A percentile compares a stretch with the other conserved stretches of the same genome.
These are phyloP conservation scores for Leptopilina myrica DNA, from an alignment of 2,888 invertebrate genomes.

Conservation along the genomic window DNA sequence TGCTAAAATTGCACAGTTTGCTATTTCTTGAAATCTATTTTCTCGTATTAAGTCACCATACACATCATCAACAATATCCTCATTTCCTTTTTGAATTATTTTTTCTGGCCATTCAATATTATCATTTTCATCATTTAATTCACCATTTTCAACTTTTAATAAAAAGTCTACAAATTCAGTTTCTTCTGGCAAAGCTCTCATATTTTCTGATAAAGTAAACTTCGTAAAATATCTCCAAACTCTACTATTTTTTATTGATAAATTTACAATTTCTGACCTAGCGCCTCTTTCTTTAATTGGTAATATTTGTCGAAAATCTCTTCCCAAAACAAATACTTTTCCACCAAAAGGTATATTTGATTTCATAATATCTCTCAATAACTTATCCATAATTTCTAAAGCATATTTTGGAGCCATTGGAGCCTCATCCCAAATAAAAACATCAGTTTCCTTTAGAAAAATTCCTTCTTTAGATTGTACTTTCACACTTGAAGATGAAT, in stretches of 20 bases:
- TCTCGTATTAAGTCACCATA: slow-evolving; percentile 42
- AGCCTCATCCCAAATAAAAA: not conserved
- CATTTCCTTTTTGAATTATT: no score
- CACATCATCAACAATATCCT: no score
- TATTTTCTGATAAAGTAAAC: not conserved
- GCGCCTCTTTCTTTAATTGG: no score
- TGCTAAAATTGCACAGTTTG: slow-evolving; percentile 44
- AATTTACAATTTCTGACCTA: slow-evolving; percentile 44
- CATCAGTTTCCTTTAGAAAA: slow-evolving; percentile 15
- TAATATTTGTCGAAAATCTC: no score
- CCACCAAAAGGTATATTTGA: no score
- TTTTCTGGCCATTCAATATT: no score
- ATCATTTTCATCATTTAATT: no score
- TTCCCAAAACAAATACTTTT: no score
- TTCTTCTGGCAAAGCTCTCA: slow-evolving; percentile 4
- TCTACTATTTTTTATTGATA: slow-evolving; percentile 56
- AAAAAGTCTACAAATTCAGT: not conserved
- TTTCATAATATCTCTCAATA: slow-evolving; percentile 55
- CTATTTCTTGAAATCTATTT: slow-evolving; percentile 37
- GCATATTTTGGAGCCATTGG: no score
- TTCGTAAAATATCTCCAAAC: not conserved
- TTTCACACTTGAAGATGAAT: no score
- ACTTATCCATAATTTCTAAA: slow-evolving; percentile 53
- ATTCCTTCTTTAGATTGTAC: no score
- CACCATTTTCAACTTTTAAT: not conserved